These are phyloP conservation scores for Eristalis tenax DNA, from an alignment of 2,888 invertebrate genomes.

Conservation along the genomic window DNA sequence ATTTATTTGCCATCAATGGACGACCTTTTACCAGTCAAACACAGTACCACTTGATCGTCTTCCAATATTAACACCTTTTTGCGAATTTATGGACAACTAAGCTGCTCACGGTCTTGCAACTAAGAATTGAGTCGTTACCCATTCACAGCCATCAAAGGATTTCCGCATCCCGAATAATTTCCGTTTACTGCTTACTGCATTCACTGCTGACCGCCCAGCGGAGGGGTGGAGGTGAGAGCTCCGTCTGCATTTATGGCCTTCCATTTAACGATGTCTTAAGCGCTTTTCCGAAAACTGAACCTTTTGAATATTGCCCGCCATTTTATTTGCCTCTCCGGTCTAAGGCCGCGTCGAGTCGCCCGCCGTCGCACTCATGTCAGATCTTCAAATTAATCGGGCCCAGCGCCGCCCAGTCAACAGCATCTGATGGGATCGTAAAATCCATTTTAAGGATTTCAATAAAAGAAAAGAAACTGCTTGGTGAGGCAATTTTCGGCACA, in stretches of 20 bases:
- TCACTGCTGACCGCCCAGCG: background rate
- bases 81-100: conserved; percentile 35
- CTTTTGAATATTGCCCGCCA: conserved; percentile 61
- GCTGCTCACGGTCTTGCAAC: conserved; percentile 27
- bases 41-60: background rate
- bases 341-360: no score
- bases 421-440: conserved; percentile 69
- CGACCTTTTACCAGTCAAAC: background rate
- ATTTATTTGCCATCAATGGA: conserved; percentile 2
- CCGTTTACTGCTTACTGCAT: conserved; percentile 32
- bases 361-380: background rate
- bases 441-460: conserved; percentile 62
- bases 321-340: conserved; percentile 43
- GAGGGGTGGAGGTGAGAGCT: background rate
- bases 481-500: conserved; percentile 56
- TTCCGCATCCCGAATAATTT: conserved; percentile 33
- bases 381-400: conserved; percentile 51
- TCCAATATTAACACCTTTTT: conserved; percentile 43
- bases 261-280: conserved; percentile 61
- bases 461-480: conserved; percentile 54
- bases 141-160: conserved; percentile 37
- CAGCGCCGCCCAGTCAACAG: conserved; percentile 54
- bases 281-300: conserved; percentile 47
- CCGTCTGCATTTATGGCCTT: conserved; percentile 58
- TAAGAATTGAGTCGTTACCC: conserved; percentile 35